Evolutionary conservation across 2,888 invertebrate genomes (phyloP), one percentile per base, ranked within the genome.

Genomic region (Abscondita cerata): DNA sequence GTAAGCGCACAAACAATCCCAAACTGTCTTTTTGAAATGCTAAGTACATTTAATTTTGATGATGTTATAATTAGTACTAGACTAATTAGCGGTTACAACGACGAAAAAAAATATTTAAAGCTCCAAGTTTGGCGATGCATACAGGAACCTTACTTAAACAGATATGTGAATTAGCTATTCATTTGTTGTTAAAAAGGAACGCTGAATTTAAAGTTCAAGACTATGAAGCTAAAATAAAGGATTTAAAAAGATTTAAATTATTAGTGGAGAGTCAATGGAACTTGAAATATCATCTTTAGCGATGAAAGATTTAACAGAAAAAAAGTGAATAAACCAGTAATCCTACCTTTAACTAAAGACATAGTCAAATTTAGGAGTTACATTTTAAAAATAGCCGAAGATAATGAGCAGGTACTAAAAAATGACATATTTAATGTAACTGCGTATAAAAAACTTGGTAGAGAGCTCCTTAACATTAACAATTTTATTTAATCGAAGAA

Each of bases 101-200:
- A 61, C 12, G 8, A 53, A 15, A 65, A 64, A 71, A 72, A 66
- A 70, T 65, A 8, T 72, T 67, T 52, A 64, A 63, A 18, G 38
- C 66, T 12, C 70, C 69, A 20, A 71, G 72, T 47, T 46, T 72
- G 2, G 71, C 69, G 1, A 65, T 71, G 66, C 70, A 70, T 56
- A 54, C 70, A 36, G 70, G 70, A 1, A 70, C 66, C 6, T 69
- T 61, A 13, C 58, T 70, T 33, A 71, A 70, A 60, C 20, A 47
- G 6, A 61, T 52, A 31, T 70, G 68, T 41, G 69, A 70, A 44
- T 68, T 70, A 62, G 41, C 68, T 11, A 56, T 8, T 31, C 62
- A 67, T 60, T 46, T 70, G 31, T 52, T 72, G 33, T 59, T 48
- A 72, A 70, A 52, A 68, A 40, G 50, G 41, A 34, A 48, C 33